These are phyloP conservation scores for Drosophila elegans DNA, from an alignment of 1,140 invertebrate genomes.

Conservation along the genomic window DNA sequence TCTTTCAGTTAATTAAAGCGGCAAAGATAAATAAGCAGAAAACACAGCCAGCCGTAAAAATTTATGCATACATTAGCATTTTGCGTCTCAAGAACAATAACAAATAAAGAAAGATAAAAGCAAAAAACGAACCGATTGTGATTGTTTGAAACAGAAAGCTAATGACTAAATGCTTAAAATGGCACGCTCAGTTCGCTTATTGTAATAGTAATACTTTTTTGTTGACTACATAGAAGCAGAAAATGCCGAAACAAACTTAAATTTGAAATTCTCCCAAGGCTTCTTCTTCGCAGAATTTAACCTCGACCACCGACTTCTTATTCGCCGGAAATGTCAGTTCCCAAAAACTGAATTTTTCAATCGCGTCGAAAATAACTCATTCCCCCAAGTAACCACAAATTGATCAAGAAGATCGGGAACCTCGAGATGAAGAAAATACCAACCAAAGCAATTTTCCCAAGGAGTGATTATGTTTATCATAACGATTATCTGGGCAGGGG, in stretches of 20 bases:
- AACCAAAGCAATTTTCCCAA: conserved; percentile 43
- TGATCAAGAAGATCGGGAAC: conserved; percentile 5
- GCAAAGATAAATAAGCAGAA: conserved; percentile 71
- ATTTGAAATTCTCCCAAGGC: conserved; percentile 17
- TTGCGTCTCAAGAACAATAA: conserved; percentile 37
- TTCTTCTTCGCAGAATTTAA: conserved; percentile 23
- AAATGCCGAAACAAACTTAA: neutral
- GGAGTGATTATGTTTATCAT: conserved; percentile 71
- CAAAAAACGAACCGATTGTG: conserved; percentile 51
- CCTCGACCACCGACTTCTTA: conserved; percentile 29
- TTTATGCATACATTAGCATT: conserved; percentile 74
- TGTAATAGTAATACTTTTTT: conserved; percentile 21
- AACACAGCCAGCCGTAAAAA: conserved; percentile 30
- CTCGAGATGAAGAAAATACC: conserved; percentile 24
- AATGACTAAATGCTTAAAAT: conserved; percentile 26
- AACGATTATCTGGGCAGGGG: conserved; percentile 59
- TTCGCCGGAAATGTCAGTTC: conserved; percentile 49
- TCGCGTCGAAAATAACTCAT: conserved; percentile 4
- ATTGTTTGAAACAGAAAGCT: conserved; percentile 66
- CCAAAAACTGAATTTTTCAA: conserved; percentile 39
- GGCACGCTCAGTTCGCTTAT: conserved; percentile 19
- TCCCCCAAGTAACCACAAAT: conserved; percentile 32
- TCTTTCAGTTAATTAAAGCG: conserved; percentile 70
- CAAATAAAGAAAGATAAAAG: conserved; percentile 39
- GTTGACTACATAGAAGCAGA: conserved; percentile 7